Base-by-base conservation (phyloP, 2,888 invertebrate species). In the Amphipoea oculea region DNA sequence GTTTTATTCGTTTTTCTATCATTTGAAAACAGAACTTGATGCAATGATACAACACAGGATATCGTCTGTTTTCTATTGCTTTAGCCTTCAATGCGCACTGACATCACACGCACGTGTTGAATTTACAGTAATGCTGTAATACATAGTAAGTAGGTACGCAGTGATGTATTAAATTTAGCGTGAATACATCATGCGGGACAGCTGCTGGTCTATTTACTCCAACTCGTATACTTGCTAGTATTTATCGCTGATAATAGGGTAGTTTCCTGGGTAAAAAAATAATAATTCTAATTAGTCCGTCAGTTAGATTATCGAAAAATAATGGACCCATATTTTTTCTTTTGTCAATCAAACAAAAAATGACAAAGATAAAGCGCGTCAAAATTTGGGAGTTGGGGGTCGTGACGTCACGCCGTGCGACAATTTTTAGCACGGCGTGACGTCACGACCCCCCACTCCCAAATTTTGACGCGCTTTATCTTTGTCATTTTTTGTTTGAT, bases 11-110 rank as follows among this genome's bases (percentile, higher is more conserved):
- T 65, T 81, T 81, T 81, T 63, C 63, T 20, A 81, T 83, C 54
- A 79, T 84, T 71, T 29, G 7, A 79, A 54, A 29, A 42, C 40
- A 78, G 48, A 70, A 73, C 51, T 63, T 29, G 54, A 73, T 69
- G 68, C 83, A 83, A 68, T 63, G 57, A 65, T 76, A 84, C 51
- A 73, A 72, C 20, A 23, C 75, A 77, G 79, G 74, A 83, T 79
- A 80, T 65, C n/a, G 63, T 83, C 68, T 60, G 65, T 70, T 77
- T 75, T 73, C 85, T 82, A 75, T 77, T 82, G 66, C 63, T 88
- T 40, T 82, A 78, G 79, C 87, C 87, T 84, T 87, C 87, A 69
- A n/a, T 67, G 62, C 42, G 29, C 71, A 84, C 73, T 76, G 72
- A 70, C 69, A 81, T 81, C 76, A 76, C 40, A 70, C 69, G 73